Conservation (phyloP, 1,140 invertebrate genomes). For the Mercenaria mercenaria region DNA sequence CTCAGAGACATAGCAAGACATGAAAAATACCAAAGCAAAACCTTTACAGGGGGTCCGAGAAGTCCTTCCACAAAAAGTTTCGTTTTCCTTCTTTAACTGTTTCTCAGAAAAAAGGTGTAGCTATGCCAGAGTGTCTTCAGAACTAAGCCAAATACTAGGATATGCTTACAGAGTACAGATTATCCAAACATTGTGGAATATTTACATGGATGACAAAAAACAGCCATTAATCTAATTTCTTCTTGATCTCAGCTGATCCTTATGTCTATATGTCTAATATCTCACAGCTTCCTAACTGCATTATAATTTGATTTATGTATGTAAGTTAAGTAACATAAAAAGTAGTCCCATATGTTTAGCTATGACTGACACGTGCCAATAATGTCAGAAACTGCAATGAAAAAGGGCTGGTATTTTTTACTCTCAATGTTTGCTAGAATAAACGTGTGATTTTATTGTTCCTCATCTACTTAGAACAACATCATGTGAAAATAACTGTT, state of each 20-base stretch:
- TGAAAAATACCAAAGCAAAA: no score
- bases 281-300: background rate
- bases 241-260: background rate
- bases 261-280: background rate
- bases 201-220: no score
- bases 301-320: background rate
- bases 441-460: background rate
- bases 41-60: no score
- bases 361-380: background rate
- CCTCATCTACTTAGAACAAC: background rate
- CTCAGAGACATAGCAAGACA: no score
- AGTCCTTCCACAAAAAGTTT: no score
- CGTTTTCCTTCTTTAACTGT: no score
- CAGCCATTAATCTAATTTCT: no score
- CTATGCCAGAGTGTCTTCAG: no score
- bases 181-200: no score
- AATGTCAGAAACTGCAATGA: background rate
- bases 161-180: no score
- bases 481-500: constrained; percentile 6
- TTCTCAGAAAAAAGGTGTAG: no score
- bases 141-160: no score
- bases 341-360: background rate
- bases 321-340: background rate
- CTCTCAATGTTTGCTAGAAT: background rate
- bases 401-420: background rate